Conservation (phyloP, 2,888 invertebrate genomes). For the Teleiodes luculella region DNA sequence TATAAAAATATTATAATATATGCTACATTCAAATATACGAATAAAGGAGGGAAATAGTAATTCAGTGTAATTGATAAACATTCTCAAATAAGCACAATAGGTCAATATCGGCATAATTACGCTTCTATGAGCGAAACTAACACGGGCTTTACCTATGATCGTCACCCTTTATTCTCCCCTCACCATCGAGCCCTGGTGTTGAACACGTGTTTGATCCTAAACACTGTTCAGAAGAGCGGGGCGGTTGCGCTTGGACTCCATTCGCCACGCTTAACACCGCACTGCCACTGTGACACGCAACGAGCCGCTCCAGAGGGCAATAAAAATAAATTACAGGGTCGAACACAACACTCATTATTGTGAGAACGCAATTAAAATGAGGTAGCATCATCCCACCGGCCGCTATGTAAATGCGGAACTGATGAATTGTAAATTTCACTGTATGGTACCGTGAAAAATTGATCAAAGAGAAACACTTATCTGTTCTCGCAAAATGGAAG, state of each 20-base stretch:
- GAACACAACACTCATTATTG: conserved; percentile 13
- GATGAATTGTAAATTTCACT: conserved; percentile 4
- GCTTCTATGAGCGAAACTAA: conserved; percentile 52
- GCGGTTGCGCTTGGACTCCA: conserved; percentile 41
- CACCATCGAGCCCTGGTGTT: conserved; percentile 48
- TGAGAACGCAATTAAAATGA: conserved; percentile 19
- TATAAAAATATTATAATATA: no score
- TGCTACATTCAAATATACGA: conserved; percentile 15
- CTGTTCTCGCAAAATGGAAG: background rate
- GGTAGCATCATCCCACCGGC: background rate
- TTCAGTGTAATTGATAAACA: background rate
- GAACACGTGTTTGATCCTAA: conserved; percentile 72
- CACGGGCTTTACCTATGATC: conserved; percentile 60
- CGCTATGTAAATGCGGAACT: background rate
- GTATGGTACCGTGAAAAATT: background rate
- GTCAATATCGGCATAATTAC: conserved; percentile 9
- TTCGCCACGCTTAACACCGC: conserved; percentile 49
- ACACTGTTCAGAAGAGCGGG: conserved; percentile 40
- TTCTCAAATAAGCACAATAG: conserved; percentile 11
- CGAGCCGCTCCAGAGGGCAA: conserved; percentile 44
- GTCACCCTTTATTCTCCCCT: conserved; percentile 49
- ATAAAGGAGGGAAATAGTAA: background rate
- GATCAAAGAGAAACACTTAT: background rate
- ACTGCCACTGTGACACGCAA: conserved; percentile 44
- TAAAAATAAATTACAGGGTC: conserved; percentile 39